Evolutionary conservation across 2,888 invertebrate species (phyloP), one percentile per base, ranked within the genome.

Genomic region (Nymphalis urticae): DNA sequence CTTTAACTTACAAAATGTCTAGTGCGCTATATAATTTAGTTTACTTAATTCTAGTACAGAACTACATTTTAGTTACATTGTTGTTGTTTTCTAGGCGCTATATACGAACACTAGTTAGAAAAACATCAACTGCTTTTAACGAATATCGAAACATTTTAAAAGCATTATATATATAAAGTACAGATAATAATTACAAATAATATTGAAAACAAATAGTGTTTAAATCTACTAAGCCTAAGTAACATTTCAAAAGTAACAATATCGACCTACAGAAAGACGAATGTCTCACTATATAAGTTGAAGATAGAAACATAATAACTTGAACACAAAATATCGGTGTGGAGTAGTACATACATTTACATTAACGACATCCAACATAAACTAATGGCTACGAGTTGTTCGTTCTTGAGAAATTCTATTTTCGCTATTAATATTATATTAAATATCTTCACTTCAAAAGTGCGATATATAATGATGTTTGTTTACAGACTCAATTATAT

Each of bases 281-380:
- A 62, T 67, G 58, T 67, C 62, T 67, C 66, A 58, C 56, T 67
- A 56, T 47, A 62, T 67, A 62, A 62, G 58, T 62, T 58, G 56
- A 51, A 27, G 58, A 62, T 62, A 58, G 56, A 67, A 16, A 62
- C 56, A 50, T 67, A 56, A 62, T 51, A 67, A 58, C 62, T 67
- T 62, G 47, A 62, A 62, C 17, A 36, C 62, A 50, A 67, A 62
- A 67, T 67, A 62, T 56, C 48, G 56, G 62, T 62, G 62, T 58
- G 42, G 67, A 51, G 42, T 42, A 62, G 36, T 50, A 62, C 56
- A 58, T 66, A 66, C 56, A 56, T 66, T 66, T 62, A 62, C 62
- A 67, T 67, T 67, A 62, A 50, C 32, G 56, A 62, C 62, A 62
- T 50, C 50, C 62, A 50, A 56, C 66, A 56, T 48, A 62, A 61